Percentiles rank a stretch among this genome's conserved stretches.
phyloP scores from a whole-genome alignment of 92 coral and sea anemone genomes.

The Zoanthus gigantus region DNA sequence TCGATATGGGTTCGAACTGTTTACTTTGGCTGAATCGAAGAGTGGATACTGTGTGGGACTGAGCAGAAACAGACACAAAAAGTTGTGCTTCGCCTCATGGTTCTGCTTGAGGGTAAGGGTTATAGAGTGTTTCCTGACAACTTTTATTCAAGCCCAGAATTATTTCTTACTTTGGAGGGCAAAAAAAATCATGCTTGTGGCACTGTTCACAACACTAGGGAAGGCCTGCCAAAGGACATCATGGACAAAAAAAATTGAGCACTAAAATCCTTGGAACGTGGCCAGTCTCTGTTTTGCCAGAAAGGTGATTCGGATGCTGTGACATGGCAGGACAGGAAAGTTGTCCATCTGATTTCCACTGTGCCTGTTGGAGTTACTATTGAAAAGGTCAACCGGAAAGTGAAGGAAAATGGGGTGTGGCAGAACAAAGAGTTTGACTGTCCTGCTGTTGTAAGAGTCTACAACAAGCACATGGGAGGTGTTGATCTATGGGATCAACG shows the following conservation, averaged over 20 bases:
- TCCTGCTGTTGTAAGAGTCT: too few species aligned
- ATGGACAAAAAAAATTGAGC: constrained; percentile 35
- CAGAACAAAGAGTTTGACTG: not conserved
- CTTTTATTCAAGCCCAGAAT: constrained; percentile 48
- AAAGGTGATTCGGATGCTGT: constrained; percentile 38
- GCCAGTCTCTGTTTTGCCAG: constrained; percentile 45
- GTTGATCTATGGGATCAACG: constrained; percentile 9
- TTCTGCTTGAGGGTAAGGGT: constrained; percentile 42
- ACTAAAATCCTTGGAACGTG: constrained; percentile 40
- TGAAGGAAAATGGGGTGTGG: constrained; percentile 15
- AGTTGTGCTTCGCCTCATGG: constrained; percentile 47
- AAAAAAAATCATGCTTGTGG: constrained; percentile 54
- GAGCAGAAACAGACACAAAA: constrained; percentile 21
- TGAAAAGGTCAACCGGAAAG: not conserved
- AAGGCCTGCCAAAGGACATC: constrained; percentile 47
- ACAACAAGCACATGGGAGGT: constrained; percentile 1
- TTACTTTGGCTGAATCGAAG: constrained; percentile 45
- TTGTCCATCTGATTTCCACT: constrained; percentile 3
- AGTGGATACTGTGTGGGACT: constrained; percentile 50
- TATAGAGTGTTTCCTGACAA: constrained; percentile 55
- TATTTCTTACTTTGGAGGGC: constrained; percentile 32
- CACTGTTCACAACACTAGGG: constrained; percentile 21
- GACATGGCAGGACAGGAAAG: constrained; percentile 21
- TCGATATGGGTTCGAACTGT: constrained; percentile 60
- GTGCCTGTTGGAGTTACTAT: constrained; percentile 10